A percentile compares a stretch with the other conserved stretches of the same genome.
These are phyloP conservation scores for Chlorops oryzae DNA, from an alignment of 1,140 invertebrate genomes.

Conservation along the genomic window DNA sequence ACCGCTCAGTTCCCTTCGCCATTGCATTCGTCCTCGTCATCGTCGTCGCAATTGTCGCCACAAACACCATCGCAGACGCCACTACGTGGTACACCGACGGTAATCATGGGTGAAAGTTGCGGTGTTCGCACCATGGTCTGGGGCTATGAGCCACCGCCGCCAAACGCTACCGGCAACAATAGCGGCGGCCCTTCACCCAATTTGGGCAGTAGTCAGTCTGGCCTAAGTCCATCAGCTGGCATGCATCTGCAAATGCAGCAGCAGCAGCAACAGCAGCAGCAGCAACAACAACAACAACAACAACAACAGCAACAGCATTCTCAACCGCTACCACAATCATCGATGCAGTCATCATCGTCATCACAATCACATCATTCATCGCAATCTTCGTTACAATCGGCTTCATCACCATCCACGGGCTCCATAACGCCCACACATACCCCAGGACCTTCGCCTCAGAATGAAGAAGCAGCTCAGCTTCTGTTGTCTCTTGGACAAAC, in stretches of 20 bases:
- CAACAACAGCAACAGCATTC: slow-evolving; percentile 20
- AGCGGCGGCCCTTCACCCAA: slow-evolving; percentile 7
- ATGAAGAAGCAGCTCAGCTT: slow-evolving; percentile 73
- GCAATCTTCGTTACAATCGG: slow-evolving; percentile 16
- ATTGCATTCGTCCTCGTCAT: slow-evolving; percentile 38
- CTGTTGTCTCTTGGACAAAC: slow-evolving; percentile 72
- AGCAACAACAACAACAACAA: slow-evolving; percentile 46
- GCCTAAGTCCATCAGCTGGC: slow-evolving; percentile 22
- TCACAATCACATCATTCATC: slow-evolving; percentile 26
- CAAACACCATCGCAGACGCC: slow-evolving; percentile 55
- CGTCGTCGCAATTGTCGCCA: slow-evolving; percentile 51
- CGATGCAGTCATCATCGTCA: slow-evolving; percentile 49
- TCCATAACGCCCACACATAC: slow-evolving; percentile 40
- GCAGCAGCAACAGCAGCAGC: slow-evolving; percentile 31
- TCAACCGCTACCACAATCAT: slow-evolving; percentile 30
- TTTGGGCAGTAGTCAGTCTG: slow-evolving; percentile 2
- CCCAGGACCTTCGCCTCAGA: slow-evolving; percentile 48
- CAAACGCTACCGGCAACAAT: slow-evolving; percentile 18
- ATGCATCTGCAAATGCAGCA: slow-evolving; percentile 24
- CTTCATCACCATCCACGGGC: slow-evolving; percentile 35
- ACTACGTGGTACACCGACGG: slow-evolving; percentile 70
- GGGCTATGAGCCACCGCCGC: slow-evolving; percentile 53
- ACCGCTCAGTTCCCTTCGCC: slow-evolving; percentile 45
- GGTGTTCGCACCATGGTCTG: slow-evolving; percentile 88
- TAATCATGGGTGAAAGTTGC: slow-evolving; percentile 85